phyloP scores from a whole-genome alignment of 2,113 vertebrate species.

The Paedocypris sp. region DNA sequence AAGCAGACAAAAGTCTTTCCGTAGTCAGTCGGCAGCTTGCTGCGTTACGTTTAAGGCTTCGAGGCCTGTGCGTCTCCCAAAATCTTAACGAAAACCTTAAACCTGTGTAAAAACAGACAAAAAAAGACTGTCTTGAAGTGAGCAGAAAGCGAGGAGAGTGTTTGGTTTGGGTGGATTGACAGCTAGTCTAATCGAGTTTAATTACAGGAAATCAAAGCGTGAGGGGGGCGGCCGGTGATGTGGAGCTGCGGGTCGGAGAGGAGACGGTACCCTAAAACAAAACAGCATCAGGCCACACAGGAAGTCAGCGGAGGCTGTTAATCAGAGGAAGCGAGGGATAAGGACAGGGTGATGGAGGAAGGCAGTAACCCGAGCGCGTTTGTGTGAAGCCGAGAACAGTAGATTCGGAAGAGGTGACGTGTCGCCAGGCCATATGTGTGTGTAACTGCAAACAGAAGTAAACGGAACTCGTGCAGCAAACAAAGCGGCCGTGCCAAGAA shows the following conservation, averaged over 20 bases:
- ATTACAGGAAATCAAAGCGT: slow-evolving; percentile 68
- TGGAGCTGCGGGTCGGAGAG: slow-evolving; percentile 42
- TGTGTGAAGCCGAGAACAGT: neutral
- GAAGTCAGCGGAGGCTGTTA: slow-evolving; percentile 52
- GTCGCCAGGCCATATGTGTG: neutral
- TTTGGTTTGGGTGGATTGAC: slow-evolving; percentile 62
- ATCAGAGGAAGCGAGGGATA: slow-evolving; percentile 54
- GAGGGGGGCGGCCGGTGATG: slow-evolving; percentile 12
- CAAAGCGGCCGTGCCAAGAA: neutral
- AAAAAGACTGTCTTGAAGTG: no score
- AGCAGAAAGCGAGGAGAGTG: slow-evolving; percentile 32
- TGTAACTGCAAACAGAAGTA: slow-evolving; percentile 9
- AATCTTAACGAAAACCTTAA: no score
- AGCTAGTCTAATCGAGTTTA: slow-evolving; percentile 62
- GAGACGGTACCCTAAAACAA: slow-evolving; percentile 43
- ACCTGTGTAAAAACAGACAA: no score
- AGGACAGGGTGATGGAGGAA: slow-evolving; percentile 38
- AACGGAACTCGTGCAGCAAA: neutral
- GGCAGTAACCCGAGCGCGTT: slow-evolving; percentile 38
- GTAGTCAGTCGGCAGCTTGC: no score
- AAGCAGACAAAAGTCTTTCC: no score
- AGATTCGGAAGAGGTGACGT: slow-evolving; percentile 1
- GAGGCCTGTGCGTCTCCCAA: no score
- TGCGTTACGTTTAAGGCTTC: no score
- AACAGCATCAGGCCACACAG: slow-evolving; percentile 56